Conservation (phyloP, 2,888 invertebrate species). For the Lomographa bimaculata region DNA sequence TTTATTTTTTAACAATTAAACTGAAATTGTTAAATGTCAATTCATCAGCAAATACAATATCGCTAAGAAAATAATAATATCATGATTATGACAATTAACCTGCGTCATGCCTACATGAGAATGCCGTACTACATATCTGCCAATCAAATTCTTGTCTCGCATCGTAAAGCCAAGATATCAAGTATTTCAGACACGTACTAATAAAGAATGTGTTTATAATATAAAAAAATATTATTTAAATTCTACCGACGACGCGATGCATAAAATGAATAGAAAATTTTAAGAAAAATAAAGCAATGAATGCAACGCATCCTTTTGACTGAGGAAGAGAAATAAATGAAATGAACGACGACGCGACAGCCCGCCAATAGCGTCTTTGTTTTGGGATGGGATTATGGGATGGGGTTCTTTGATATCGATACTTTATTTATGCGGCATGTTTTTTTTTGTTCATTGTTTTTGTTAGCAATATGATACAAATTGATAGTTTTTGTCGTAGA, state of each 20-base stretch:
- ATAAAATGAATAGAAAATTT: conserved; percentile 41
- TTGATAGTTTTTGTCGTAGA: no score
- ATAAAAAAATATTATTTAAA: conserved; percentile 29
- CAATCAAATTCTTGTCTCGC: conserved; percentile 24
- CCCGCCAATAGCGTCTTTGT: conserved; percentile 69
- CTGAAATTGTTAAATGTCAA: no score
- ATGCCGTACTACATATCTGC: no score
- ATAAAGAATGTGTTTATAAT: conserved; percentile 32
- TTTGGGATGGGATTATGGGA: conserved; percentile 27
- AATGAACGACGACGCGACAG: conserved; percentile 40
- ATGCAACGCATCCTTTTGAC: conserved; percentile 67
- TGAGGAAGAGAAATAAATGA: conserved; percentile 58
- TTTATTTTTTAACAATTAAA: no score
- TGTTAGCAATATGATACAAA: no score
- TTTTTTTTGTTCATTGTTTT: no score
- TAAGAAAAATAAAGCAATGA: conserved; percentile 61
- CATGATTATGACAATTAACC: no score
- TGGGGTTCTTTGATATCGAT: conserved; percentile 8
- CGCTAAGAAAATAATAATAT: no score
- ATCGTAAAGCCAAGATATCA: conserved; percentile 19
- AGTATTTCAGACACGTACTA: conserved; percentile 32
- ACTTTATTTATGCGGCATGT: neutral
- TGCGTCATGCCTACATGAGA: no score
- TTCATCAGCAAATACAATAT: no score
- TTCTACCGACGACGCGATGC: conserved; percentile 8